Base-by-base conservation (phyloP, 1,140 invertebrate genomes). In the Eriocheir sinensis region DNA sequence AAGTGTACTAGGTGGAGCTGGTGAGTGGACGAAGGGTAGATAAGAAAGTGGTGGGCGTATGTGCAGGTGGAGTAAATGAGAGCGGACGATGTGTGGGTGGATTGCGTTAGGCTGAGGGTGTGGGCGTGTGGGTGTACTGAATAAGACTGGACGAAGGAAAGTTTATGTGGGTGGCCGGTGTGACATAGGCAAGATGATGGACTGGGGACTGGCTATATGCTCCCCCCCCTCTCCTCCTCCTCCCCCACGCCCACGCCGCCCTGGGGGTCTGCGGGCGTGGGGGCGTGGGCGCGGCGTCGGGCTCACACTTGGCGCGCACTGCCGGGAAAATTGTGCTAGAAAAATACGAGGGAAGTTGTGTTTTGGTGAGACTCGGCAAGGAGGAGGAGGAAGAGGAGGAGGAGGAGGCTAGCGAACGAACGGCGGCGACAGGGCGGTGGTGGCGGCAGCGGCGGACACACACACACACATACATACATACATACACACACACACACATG, bases 261-360 rank as follows among this genome's bases (percentile, higher is more conserved):
- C 60, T n/a, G 60, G 21, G 27, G 21, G 60, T 21, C 60, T n/a
- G 21, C 21, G 27, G 60, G 60, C 60, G 60, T 72, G 17, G n/a
- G 60, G 60, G 60, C 60, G 60, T 72, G 60, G 60, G 60, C 60
- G 60, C 60, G 60, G 60, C 44, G 60, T n/a, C n/a, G 27, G n/a
- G 60, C 60, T 72, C n/a, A 72, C 27, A 72, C n/a, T 72, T 72
- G 60, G 60, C 60, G 60, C 60, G 60, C 60, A n/a, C n/a, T 72
- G 21, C 21, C 21, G 60, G 27, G 60, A 72, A 72, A 72, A 72
- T 72, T 72, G 60, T 72, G 60, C 21, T n/a, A 21, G 60, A 72
- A 72, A 72, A 72, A 72, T 72, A 72, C 60, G 60, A 72, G 60
- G 60, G 60, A 72, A 72, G 60, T 72, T 72, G 60, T 72, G 60